Conservation (phyloP, 2,797 vertebrate species). For the Parauchenoglanis ngamensis region DNA sequence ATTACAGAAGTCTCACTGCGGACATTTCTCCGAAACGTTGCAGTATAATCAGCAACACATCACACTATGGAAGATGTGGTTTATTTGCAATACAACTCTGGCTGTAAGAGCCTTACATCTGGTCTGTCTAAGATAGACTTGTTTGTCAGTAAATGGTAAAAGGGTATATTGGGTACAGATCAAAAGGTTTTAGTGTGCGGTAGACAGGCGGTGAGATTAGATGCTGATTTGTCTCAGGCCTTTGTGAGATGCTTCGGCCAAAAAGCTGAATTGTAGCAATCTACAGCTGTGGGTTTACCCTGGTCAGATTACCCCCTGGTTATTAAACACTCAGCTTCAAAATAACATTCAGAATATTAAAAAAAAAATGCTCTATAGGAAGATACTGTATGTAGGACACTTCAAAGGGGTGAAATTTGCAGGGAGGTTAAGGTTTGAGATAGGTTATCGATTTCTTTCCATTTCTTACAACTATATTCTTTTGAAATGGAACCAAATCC, state of each 20-base stretch:
- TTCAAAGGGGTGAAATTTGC: background rate
- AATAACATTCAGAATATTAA: background rate
- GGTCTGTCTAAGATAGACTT: background rate
- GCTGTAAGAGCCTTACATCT: background rate
- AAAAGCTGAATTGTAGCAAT: background rate
- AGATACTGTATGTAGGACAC: background rate
- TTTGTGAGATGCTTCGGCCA: background rate
- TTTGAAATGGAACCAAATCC: background rate
- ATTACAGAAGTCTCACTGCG: background rate
- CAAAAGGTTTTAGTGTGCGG: background rate
- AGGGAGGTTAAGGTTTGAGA: background rate
- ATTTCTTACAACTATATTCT: background rate
- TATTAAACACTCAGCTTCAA: background rate
- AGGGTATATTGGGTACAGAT: constrained; percentile 15
- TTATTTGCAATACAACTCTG: background rate
- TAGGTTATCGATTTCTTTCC: background rate
- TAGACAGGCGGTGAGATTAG: background rate
- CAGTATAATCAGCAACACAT: background rate
- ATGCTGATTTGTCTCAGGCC: constrained; percentile 1
- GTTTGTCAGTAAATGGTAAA: background rate
- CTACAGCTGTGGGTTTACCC: background rate
- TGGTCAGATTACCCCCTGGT: background rate
- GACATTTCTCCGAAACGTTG: background rate
- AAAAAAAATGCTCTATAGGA: background rate
- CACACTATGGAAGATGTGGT: background rate